phyloP scores from a whole-genome alignment of 2,113 vertebrate species.

The Typhlomys cinereus region DNA sequence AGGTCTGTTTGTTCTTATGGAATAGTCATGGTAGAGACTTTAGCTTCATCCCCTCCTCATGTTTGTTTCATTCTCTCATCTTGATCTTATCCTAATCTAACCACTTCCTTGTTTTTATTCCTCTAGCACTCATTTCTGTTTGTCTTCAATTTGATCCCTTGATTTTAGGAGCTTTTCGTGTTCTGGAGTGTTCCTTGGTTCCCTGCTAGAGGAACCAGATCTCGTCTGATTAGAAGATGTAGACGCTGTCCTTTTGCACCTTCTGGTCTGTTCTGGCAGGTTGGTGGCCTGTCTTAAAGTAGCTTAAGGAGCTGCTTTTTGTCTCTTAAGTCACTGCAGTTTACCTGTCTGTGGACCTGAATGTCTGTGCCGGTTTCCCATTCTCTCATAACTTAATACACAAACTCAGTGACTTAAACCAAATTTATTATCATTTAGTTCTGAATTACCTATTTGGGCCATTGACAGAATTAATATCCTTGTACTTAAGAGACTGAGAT shows the following conservation, averaged over 20 bases:
- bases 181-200: constrained; percentile 33
- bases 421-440: constrained; percentile 41
- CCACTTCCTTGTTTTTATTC: background rate
- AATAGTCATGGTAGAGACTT: background rate
- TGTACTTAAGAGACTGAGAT: background rate
- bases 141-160: constrained; percentile 23
- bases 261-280: background rate
- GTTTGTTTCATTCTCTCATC: constrained; percentile 15
- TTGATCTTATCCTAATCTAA: background rate
- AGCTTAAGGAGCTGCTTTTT: too few species aligned
- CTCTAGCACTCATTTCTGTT: constrained; percentile 27
- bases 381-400: constrained; percentile 18
- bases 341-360: background rate
- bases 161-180: background rate
- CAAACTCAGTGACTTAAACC: constrained; percentile 22
- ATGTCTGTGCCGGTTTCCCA: constrained; percentile 34
- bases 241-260: constrained; percentile 22
- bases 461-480: constrained; percentile 33
- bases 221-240: constrained; percentile 14
- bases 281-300: background rate
- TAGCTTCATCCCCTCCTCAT: background rate
- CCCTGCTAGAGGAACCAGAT: constrained; percentile 1
- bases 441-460: background rate
- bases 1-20: background rate
- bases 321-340: constrained; percentile 5